Evolutionary conservation across 2,113 vertebrate species (phyloP).

Genomic region (Eublepharis macularius): DNA sequence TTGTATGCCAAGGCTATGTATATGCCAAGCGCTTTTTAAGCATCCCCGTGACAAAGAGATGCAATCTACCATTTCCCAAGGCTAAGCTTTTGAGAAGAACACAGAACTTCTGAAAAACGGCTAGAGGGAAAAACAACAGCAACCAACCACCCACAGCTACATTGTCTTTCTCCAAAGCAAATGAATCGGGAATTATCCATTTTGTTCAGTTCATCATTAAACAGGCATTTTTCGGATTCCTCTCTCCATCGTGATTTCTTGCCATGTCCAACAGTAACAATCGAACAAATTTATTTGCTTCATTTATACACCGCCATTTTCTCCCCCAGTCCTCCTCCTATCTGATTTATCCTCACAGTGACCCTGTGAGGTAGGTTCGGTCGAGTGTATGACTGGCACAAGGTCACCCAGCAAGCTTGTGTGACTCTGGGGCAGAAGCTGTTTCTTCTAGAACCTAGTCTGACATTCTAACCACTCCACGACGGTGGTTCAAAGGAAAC

Average conservation of each 20-base stretch:
- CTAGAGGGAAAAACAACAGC: not conserved
- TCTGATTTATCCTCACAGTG: no score
- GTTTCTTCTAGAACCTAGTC: accelerated
- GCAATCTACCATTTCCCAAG: slow-evolving; percentile 20
- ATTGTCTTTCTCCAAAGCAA: accelerated
- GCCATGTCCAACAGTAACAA: not conserved
- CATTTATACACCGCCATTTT: no score
- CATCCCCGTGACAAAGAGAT: slow-evolving; percentile 41
- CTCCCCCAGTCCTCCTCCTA: no score
- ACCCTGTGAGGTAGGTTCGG: no score
- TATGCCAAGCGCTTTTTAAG: slow-evolving; percentile 56
- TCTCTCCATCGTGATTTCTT: accelerated
- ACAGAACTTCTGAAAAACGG: not conserved
- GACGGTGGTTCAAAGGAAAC: not conserved
- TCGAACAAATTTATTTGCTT: not conserved
- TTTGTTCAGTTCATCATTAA: not conserved
- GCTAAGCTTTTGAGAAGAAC: slow-evolving; percentile 30
- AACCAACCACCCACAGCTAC: not conserved
- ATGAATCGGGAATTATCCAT: accelerated
- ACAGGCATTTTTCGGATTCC: accelerated
- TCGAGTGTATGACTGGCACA: no score
- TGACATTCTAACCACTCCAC: not conserved
- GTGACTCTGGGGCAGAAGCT: no score
- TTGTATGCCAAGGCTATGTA: slow-evolving; percentile 64
- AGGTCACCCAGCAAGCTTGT: no score